These are phyloP conservation scores for Troilus luridus DNA, from an alignment of 2,888 invertebrate genomes.

Conservation along the genomic window DNA sequence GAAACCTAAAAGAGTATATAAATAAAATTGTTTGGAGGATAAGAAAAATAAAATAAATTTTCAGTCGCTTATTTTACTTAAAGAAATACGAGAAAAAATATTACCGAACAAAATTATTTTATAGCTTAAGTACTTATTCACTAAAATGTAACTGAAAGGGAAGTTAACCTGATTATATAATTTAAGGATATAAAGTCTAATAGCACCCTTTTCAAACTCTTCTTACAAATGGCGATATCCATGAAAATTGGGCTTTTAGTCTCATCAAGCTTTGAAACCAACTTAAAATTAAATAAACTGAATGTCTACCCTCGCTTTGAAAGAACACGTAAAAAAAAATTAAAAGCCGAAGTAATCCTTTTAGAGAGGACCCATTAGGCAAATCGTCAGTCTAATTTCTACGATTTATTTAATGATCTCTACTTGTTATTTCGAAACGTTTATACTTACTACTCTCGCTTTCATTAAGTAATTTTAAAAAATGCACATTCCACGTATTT, in stretches of 20 bases:
- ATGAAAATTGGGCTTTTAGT: not conserved
- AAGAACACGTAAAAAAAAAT: not conserved
- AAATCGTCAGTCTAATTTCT: not conserved
- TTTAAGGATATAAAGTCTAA: too few relatives aligned
- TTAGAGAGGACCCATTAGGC: not conserved
- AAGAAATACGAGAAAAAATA: too few relatives aligned
- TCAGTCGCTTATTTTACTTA: too few relatives aligned
- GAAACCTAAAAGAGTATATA: too few relatives aligned
- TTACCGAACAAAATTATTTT: too few relatives aligned
- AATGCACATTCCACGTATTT: too few relatives aligned
- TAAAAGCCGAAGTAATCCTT: not conserved
- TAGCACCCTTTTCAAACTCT: too few relatives aligned
- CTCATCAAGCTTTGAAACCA: not conserved
- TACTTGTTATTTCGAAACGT: not conserved
- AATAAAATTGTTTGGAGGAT: too few relatives aligned
- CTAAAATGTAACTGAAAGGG: too few relatives aligned
- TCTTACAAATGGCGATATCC: not conserved
- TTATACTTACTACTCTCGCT: not conserved
- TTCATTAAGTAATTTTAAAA: not conserved
- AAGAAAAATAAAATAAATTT: too few relatives aligned
- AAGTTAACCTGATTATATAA: too few relatives aligned
- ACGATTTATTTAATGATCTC: not conserved
- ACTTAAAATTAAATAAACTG: not conserved
- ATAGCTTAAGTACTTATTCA: too few relatives aligned
- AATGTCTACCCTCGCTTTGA: not conserved